phyloP scores from a whole-genome alignment of 2,888 invertebrate genomes.

The Nesidiocoris tenuis region DNA sequence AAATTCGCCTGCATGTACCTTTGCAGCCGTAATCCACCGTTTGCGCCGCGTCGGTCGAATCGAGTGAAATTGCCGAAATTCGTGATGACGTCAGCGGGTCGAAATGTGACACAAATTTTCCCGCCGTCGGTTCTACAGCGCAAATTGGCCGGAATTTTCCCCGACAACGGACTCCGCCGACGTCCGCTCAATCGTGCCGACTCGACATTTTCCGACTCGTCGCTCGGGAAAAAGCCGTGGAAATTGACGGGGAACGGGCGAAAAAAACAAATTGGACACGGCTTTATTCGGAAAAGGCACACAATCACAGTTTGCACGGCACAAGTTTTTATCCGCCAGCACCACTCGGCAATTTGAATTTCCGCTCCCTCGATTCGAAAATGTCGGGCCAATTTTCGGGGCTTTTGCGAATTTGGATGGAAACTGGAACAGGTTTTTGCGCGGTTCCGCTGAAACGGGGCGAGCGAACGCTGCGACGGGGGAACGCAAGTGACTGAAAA shows the following conservation, averaged over 20 bases:
- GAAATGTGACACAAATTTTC: constrained; percentile 11
- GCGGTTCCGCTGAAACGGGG: neutral
- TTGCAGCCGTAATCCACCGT: constrained; percentile 34
- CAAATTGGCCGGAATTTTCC: neutral
- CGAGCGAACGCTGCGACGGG: constrained; percentile 8
- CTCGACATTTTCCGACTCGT: neutral
- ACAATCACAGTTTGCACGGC: constrained; percentile 41
- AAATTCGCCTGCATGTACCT: constrained; percentile 18
- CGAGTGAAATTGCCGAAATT: neutral
- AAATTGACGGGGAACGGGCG: neutral
- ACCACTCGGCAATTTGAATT: neutral
- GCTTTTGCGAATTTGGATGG: neutral
- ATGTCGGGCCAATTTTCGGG: neutral
- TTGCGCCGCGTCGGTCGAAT: neutral
- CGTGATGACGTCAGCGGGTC: neutral
- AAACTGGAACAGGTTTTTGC: neutral
- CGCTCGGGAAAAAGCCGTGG: too few relatives aligned
- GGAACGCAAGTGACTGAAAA: constrained; percentile 33
- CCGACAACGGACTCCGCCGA: neutral
- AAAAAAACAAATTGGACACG: too few relatives aligned
- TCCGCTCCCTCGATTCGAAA: too few relatives aligned
- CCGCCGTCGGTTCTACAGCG: neutral
- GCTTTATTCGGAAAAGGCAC: too few relatives aligned
- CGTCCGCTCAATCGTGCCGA: neutral
- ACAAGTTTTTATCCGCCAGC: neutral